Evolutionary conservation across 1,140 invertebrate species (phyloP).

Genomic region (Drosophila sechellia): DNA sequence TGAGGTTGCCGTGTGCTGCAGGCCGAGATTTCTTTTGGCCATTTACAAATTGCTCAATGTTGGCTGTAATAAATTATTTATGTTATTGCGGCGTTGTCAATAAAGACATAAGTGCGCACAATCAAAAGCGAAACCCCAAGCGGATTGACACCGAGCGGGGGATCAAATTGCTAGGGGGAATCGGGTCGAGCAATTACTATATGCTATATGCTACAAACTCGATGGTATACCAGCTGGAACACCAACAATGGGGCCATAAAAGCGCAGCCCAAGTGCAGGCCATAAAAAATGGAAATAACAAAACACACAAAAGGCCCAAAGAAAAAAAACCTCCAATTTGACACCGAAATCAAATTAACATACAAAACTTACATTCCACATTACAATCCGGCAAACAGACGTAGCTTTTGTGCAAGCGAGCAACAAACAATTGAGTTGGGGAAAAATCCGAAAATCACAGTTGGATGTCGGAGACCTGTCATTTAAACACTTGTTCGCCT

Average conservation of each 20-base stretch:
- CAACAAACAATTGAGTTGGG: constrained; percentile 26
- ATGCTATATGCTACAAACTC: neutral
- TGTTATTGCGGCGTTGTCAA: constrained; percentile 71
- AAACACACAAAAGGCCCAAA: constrained; percentile 20
- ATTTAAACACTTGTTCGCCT: constrained; percentile 51
- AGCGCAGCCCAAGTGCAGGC: constrained; percentile 71
- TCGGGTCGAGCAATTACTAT: constrained; percentile 39
- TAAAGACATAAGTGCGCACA: constrained; percentile 78
- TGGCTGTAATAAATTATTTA: constrained; percentile 72
- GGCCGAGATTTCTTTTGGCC: constrained; percentile 39
- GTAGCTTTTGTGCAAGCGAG: constrained; percentile 41
- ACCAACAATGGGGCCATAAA: constrained; percentile 49
- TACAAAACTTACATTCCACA: constrained; percentile 68
- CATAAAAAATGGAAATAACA: constrained; percentile 58
- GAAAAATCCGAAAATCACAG: constrained; percentile 57
- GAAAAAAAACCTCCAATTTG: constrained; percentile 62
- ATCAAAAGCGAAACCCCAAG: constrained; percentile 67
- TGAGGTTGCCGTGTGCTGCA: constrained; percentile 16
- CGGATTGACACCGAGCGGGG: constrained; percentile 52
- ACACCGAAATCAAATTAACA: constrained; percentile 81
- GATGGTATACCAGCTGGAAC: constrained; percentile 12
- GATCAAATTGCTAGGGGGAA: constrained; percentile 4
- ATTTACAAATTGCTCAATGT: constrained; percentile 76
- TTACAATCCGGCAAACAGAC: constrained; percentile 29
- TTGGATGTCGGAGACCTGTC: constrained; percentile 71